phyloP scores from a whole-genome alignment of 2,113 vertebrate species.

The Uria lomvia region DNA sequence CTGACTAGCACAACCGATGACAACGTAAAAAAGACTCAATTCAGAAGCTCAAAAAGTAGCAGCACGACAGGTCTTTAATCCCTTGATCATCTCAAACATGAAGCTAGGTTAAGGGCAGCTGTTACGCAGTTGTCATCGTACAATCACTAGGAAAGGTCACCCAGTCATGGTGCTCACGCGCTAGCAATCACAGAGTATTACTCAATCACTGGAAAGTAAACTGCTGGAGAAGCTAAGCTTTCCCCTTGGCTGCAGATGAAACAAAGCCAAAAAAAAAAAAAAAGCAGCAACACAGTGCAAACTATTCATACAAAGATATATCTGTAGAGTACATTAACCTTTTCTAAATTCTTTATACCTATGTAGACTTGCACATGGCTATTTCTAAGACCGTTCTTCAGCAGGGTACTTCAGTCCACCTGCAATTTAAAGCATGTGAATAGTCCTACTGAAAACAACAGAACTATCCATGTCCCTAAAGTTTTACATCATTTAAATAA shows the following conservation, averaged over 20 bases:
- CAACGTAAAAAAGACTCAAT: not conserved
- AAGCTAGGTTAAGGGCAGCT: constrained; percentile 12
- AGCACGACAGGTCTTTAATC: not conserved
- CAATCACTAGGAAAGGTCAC: constrained; percentile 19
- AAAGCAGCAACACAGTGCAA: not conserved
- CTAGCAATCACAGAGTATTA: not conserved
- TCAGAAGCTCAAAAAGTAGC: not conserved
- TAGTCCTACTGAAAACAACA: not conserved
- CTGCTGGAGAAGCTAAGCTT: not conserved
- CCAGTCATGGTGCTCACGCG: not conserved
- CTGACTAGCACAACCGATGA: not conserved
- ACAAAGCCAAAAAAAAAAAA: not conserved
- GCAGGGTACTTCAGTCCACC: not conserved
- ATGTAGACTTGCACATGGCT: not conserved
- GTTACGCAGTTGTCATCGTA: not conserved
- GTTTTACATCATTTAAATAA: not conserved
- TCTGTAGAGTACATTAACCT: not conserved
- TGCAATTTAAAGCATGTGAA: not conserved
- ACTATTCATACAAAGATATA: not conserved
- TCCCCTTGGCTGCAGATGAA: not conserved
- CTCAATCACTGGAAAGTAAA: not conserved
- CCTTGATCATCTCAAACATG: not conserved
- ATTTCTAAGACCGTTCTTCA: not conserved
- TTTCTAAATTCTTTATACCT: not conserved
- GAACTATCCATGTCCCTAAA: not conserved